Evolutionary conservation across 2,113 vertebrate genomes (phyloP).

Genomic region (Rhagologus leucostigma): DNA sequence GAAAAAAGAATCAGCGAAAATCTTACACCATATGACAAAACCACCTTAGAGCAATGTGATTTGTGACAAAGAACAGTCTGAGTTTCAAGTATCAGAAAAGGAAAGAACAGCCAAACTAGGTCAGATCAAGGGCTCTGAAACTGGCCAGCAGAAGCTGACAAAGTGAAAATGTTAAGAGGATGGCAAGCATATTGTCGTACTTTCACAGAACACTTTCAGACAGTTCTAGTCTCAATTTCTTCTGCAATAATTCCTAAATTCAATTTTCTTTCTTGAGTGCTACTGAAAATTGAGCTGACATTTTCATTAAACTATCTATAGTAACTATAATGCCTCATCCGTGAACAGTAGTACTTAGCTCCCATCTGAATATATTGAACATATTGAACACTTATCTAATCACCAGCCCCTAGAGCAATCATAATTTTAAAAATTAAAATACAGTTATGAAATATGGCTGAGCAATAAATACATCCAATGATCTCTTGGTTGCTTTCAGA

Average conservation of each 20-base stretch:
- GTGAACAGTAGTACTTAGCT: background rate
- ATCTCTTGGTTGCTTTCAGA: background rate
- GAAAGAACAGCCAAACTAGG: background rate
- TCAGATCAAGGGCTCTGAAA: background rate
- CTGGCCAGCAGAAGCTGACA: background rate
- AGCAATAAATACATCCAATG: background rate
- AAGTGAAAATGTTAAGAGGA: background rate
- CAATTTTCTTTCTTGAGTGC: slow-evolving; percentile 6
- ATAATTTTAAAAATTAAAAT: background rate
- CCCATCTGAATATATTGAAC: background rate
- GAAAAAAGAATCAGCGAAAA: background rate
- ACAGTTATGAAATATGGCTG: background rate
- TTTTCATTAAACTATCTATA: slow-evolving; percentile 17
- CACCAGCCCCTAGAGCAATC: background rate
- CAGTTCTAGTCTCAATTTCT: background rate
- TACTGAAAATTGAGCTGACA: background rate
- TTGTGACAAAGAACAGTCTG: background rate
- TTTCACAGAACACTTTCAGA: background rate
- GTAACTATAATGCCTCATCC: background rate
- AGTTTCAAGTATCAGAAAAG: background rate
- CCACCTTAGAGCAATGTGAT: background rate
- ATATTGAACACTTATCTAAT: background rate
- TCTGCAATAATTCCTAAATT: background rate
- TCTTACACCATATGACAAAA: background rate
- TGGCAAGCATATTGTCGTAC: background rate